Evolutionary conservation across 2,888 invertebrate species (phyloP).

Genomic region (Beris morrisii): DNA sequence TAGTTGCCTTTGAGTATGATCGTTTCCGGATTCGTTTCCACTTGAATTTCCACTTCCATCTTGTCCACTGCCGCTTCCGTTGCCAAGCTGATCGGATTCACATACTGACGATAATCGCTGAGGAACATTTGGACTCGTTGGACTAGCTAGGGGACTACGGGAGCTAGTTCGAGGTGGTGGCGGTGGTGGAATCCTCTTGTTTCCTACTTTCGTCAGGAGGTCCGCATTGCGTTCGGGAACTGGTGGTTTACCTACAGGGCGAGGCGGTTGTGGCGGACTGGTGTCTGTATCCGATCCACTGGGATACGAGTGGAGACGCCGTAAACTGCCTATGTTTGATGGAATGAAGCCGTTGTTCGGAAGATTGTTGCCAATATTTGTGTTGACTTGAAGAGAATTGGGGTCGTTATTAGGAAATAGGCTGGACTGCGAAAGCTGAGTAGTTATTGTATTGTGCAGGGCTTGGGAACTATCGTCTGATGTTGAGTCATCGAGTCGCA

Average conservation of each 20-base stretch:
- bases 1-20: conserved; percentile 71
- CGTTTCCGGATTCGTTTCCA: conserved; percentile 76
- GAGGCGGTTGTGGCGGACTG: conserved; percentile 72
- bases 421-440: conserved; percentile 55
- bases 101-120: conserved; percentile 58
- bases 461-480: conserved; percentile 57
- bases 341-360: conserved; percentile 57
- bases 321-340: conserved; percentile 61
- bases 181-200: conserved; percentile 82
- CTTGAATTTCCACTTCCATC: conserved; percentile 65
- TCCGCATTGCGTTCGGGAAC: conserved; percentile 81
- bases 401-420: conserved; percentile 49
- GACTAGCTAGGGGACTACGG: conserved; percentile 83
- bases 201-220: conserved; percentile 69
- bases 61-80: conserved; percentile 48
- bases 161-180: conserved; percentile 90
- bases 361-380: conserved; percentile 52
- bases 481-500: conserved; percentile 55
- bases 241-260: conserved; percentile 71
- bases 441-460: conserved; percentile 55
- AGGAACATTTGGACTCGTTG: conserved; percentile 72
- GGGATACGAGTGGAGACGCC: conserved; percentile 81
- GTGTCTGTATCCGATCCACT: conserved; percentile 82
- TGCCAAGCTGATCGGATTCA: conserved; percentile 49
- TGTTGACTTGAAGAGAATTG: conserved; percentile 40